phyloP scores from a whole-genome alignment of 2,113 vertebrate species.

The Nothobranchius kuhntae region DNA sequence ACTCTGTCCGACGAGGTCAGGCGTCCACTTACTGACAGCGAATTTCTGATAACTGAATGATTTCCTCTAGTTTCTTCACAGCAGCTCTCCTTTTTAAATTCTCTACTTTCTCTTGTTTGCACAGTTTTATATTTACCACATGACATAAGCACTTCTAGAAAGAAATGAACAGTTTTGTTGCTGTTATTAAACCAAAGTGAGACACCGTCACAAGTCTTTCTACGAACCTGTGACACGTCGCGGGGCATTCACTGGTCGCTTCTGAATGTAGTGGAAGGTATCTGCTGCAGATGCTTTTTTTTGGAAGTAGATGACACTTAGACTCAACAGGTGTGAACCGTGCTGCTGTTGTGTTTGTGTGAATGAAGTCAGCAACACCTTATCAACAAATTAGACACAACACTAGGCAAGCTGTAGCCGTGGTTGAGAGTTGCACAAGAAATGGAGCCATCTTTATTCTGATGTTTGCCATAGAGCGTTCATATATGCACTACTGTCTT shows the following conservation, averaged over 20 bases:
- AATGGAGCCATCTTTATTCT: neutral
- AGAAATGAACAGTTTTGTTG: conserved; percentile 23
- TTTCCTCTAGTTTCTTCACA: conserved; percentile 1
- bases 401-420: neutral
- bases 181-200: conserved; percentile 36
- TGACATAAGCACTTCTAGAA: conserved; percentile 39
- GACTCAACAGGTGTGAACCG: conserved; percentile 13
- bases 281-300: conserved; percentile 10
- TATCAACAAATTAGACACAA: neutral
- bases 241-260: neutral
- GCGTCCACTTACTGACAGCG: conserved; percentile 14
- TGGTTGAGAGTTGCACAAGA: neutral
- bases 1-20: conserved; percentile 23
- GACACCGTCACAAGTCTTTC: conserved; percentile 38
- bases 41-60: conserved; percentile 4
- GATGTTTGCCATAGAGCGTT: conserved; percentile 11
- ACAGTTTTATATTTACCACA: conserved; percentile 35
- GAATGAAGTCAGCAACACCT: conserved; percentile 33
- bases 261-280: conserved; percentile 18
- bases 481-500: conserved; percentile 40
- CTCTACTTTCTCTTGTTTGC: conserved; percentile 12
- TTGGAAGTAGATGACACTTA: neutral
- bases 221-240: conserved; percentile 35
- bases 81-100: neutral
- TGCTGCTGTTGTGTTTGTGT: conserved; percentile 20